Evolutionary conservation across 35 echinoderm and acorn worm species (phyloP).

Genomic region (Strongylocentrotus purpuratus): DNA sequence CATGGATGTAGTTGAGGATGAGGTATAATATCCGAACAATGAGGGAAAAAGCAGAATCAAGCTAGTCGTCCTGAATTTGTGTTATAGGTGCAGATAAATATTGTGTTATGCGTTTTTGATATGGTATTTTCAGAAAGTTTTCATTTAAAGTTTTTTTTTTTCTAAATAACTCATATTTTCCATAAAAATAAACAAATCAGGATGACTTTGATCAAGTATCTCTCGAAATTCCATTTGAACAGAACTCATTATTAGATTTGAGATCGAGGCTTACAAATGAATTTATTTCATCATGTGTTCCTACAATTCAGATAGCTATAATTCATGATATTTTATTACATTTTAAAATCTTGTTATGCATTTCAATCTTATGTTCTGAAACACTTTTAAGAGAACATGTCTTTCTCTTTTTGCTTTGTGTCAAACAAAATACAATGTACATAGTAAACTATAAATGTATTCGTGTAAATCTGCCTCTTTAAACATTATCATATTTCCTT

Average conservation of each 20-base stretch:
- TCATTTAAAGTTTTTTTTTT: too few relatives aligned
- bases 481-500: background rate
- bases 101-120: too few relatives aligned
- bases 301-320: background rate
- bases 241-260: background rate
- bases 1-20: too few relatives aligned
- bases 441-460: background rate
- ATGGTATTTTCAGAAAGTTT: too few relatives aligned
- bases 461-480: background rate
- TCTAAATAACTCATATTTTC: too few relatives aligned
- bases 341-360: background rate
- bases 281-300: background rate
- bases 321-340: background rate
- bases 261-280: background rate
- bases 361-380: background rate
- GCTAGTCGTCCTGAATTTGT: too few relatives aligned
- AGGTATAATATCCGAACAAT: too few relatives aligned
- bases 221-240: background rate
- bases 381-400: background rate
- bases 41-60: too few relatives aligned
- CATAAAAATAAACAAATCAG: too few relatives aligned
- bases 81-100: too few relatives aligned
- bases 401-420: background rate
- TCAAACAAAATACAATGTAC: background rate
- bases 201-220: background rate